Base-by-base conservation (phyloP, 2,888 invertebrate genomes). In the Muscina levida region DNA sequence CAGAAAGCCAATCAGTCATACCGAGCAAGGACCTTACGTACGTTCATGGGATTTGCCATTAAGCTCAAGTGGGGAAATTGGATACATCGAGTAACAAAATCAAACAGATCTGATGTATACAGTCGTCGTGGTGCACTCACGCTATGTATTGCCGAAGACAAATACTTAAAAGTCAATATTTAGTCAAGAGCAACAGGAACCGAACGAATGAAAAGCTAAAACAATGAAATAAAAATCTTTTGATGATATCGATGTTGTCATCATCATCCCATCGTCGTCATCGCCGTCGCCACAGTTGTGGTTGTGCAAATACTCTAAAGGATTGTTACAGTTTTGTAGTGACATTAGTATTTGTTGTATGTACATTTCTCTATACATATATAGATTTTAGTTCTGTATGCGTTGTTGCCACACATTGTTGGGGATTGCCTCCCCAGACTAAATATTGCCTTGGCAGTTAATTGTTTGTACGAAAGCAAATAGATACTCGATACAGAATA, bases 1-100 rank as follows among this genome's bases (percentile, higher is more conserved):
- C 37, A 59, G 13, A 46, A 76, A 70, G 10, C 22, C 66, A 80
- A 80, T 80, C 65, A 67, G 62, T 62, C 51, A 46, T 72, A 22
- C 62, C 39, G 39, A 42, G 31, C 31, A 31, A 42, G 1, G 42
- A 24, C 13, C 22, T 42, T 42, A 5, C 26, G 13, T 62, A 62
- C 24, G 22, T 42, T n/a, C n/a, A n/a, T n/a, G n/a, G n/a, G 31
- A 31, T 31, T 31, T 46, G 46, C 22, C 56, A 53, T 56, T 68
- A 42, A 68, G 53, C 42, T 48, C 42, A 42, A 39, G 68, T 68
- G 53, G 22, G 24, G 56, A 56, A 68, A 53, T 53, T 39, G 68
- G 39, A 68, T 56, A 68, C 53, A 56, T 53, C 24, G 15, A 56
- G 42, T 51, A 56, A 46, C 26, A 68, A 42, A n/a, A 68, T 68